Base-by-base conservation (phyloP, 2,797 vertebrate species). In the Rhadinocentrus ornatus region DNA sequence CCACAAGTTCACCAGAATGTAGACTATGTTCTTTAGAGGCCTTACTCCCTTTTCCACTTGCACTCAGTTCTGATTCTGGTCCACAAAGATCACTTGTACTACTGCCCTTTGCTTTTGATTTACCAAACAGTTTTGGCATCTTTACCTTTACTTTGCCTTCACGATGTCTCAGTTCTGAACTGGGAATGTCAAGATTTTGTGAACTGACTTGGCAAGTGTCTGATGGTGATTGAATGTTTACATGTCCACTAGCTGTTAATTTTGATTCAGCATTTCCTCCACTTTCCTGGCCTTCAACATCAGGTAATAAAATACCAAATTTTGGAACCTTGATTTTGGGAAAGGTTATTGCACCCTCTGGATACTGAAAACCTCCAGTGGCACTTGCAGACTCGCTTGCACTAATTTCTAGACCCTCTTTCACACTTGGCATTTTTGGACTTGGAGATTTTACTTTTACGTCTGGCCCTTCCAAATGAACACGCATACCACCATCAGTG, bases 41-140 rank as follows among this genome's bases (percentile, higher is more conserved):
- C 69, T 96, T 95, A 16, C 94, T 78, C 63, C 93, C 93, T 4
- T 94, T 93, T 77, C 88, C 95, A 60, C 93, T 92, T 0, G 89
- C 86, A 3, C 93, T 90, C 0, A 93, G 72, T 6, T 89, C 90
- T 4, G 74, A 61, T 18, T 95, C 95, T 0, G 93, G 87, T 11
- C 92, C 95, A 0, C 81, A 83, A 0, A 93, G 41, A 0, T 96
- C 94, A 15, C 86, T 80, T 81, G 84, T 87, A 84, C 92, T 94
- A 52, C 93, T 70, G 0, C 94, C 91, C 44, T 98, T 97, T n/a
- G 87, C 91, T 77, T 97, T 98, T n/a, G 92, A 86, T 86, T 97
- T 99, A 39, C 94, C 94, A 89, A 98, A 98, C 4, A 98, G 92
- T 71, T 95, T 96, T 53, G 96, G 96, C 93, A 97, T 95, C 81